These are phyloP conservation scores for Hemithea aestivaria DNA, from an alignment of 2,888 invertebrate genomes.

Conservation along the genomic window DNA sequence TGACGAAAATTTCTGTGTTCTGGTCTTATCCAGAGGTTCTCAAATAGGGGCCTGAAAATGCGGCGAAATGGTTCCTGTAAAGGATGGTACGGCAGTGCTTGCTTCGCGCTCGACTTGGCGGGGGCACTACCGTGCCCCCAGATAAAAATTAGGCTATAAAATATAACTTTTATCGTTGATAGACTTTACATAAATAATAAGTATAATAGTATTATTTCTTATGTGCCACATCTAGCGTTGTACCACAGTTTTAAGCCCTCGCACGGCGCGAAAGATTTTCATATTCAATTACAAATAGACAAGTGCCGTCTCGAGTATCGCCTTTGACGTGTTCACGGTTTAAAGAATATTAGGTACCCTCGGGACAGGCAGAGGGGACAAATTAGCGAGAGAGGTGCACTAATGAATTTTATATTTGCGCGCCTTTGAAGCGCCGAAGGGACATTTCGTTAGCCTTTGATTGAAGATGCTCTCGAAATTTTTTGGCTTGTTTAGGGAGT, in stretches of 20 bases:
- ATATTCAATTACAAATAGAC: slow-evolving; percentile 78
- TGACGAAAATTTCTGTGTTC: no score
- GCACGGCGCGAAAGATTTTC: slow-evolving; percentile 67
- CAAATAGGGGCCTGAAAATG: no score
- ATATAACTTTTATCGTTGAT: no score
- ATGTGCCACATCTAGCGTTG: slow-evolving; percentile 26
- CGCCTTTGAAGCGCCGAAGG: slow-evolving; percentile 34
- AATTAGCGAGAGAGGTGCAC: slow-evolving; percentile 54
- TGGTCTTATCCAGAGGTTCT: no score
- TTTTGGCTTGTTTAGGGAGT: slow-evolving; percentile 16
- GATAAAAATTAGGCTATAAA: no score
- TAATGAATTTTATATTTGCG: slow-evolving; percentile 57
- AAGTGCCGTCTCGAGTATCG: slow-evolving; percentile 68
- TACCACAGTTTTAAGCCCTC: slow-evolving; percentile 38
- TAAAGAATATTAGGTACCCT: slow-evolving; percentile 65
- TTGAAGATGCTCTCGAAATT: slow-evolving; percentile 32
- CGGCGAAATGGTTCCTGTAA: no score
- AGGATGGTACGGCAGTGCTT: no score
- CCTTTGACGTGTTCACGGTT: slow-evolving; percentile 70
- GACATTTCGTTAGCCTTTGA: slow-evolving; percentile 35
- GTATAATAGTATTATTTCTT: no score
- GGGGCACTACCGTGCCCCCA: no score
- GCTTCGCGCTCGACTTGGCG: no score
- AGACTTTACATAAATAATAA: no score
- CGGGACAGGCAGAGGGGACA: slow-evolving; percentile 38